Evolutionary conservation across 1,140 invertebrate species (phyloP), one percentile per base, ranked within the genome.

Genomic region (Cotesia glomerata): DNA sequence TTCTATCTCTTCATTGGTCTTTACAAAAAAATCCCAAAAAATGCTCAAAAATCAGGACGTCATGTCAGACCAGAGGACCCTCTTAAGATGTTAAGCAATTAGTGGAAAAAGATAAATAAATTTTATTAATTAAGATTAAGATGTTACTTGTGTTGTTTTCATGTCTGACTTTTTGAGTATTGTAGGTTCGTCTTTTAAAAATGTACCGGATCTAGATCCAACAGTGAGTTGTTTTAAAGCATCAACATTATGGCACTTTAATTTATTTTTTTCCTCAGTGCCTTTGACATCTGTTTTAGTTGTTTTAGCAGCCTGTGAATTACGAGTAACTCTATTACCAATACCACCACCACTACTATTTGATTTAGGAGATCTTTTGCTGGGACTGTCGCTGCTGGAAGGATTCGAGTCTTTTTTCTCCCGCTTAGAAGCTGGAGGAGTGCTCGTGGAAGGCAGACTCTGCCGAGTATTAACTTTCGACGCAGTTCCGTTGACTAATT

Each of bases 131-230:
- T 26, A 26, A 11, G 3, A 8, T 80, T 80, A 85, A 73, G 75
- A 78, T 68, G 82, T 82, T 39, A 86, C 85, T 66, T 87, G 82
- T 35, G 84, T 79, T 5, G 85, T 82, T 68, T 85, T 83, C 65
- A 88, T 82, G 61, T 87, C 86, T 3, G 82, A 76, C 39, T 87
- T 89, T 59, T 89, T 89, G 14, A 90, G 78, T 76, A 90, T 87
- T 11, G 90, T 86, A 61, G 91, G 86, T 80, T 93, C 91, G 76
- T 93, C 92, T 81, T 92, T 93, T 7, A 92, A 83, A 78, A 93
- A 93, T 0, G 92, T 94, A 9, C 91, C 90, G 0, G 92, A 93
- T 70, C 92, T 85, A 9, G 87, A 88, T 58, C 87, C 87, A 34
- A 88, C 86, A 5, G 83, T 87, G 4, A 83, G 81, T 62, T 82